phyloP scores from a whole-genome alignment of 2,888 invertebrate species.

The Anorthoa munda region DNA sequence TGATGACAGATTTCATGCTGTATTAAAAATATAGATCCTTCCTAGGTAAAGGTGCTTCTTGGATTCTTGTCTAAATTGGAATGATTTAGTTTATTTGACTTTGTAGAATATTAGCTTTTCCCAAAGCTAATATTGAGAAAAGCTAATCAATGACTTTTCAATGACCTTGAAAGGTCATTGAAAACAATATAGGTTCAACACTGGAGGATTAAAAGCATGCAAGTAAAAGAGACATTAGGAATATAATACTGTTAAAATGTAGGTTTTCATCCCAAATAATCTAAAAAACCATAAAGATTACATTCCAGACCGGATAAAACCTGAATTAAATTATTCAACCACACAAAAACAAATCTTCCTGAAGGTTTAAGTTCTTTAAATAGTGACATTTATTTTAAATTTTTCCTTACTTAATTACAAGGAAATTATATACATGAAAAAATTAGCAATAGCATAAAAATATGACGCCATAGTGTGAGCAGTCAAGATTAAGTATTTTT shows the following conservation, averaged over 20 bases:
- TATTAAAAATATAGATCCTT: neutral
- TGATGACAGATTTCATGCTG: neutral
- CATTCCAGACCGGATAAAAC: neutral
- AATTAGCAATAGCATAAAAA: conserved; percentile 25
- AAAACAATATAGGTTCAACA: conserved; percentile 15
- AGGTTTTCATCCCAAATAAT: neutral
- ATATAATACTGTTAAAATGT: neutral
- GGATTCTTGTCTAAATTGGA: neutral
- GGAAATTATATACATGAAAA: conserved; percentile 13
- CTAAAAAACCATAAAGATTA: neutral
- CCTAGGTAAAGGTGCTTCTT: neutral
- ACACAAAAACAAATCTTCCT: neutral
- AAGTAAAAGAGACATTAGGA: neutral
- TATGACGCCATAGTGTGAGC: conserved; percentile 27
- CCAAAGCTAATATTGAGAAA: no score
- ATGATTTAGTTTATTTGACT: conserved; percentile 22
- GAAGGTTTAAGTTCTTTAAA: neutral
- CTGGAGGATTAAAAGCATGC: no score
- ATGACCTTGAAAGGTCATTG: conserved; percentile 86
- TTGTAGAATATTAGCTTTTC: conserved; percentile 44
- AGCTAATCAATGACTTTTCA: no score
- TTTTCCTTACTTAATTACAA: neutral
- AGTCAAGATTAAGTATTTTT: neutral
- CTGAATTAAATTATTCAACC: neutral
- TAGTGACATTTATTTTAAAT: neutral